A percentile compares a stretch with the other conserved stretches of the same genome.
Evolutionary conservation across 2,888 invertebrate genomes (phyloP).

Genomic region (Leucania comma): DNA sequence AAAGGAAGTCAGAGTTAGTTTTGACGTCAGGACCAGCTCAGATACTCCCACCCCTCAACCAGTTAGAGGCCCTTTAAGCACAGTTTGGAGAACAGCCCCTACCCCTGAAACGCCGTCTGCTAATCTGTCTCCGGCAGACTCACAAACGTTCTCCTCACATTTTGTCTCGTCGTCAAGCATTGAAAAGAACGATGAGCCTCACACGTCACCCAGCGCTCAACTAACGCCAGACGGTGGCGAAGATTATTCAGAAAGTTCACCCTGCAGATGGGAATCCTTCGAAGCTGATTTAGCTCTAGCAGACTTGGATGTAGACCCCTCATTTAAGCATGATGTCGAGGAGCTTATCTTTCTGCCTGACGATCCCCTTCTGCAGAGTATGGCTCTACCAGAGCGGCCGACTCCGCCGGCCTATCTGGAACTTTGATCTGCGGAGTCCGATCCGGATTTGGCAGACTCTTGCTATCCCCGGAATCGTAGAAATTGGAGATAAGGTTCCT

Average conservation of each 20-base stretch:
- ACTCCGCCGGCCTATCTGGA: slow-evolving; percentile 90
- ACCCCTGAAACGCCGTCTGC: slow-evolving; percentile 94
- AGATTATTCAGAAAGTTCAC: slow-evolving; percentile 84
- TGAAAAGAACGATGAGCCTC: slow-evolving; percentile 84
- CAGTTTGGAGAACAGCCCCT: slow-evolving; percentile 86
- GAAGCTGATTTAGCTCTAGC: slow-evolving; percentile 92
- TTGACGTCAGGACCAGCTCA: slow-evolving; percentile 83
- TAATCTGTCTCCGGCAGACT: slow-evolving; percentile 91
- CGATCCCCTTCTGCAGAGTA: slow-evolving; percentile 89
- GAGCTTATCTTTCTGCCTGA: slow-evolving; percentile 91
- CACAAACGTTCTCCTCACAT: slow-evolving; percentile 92
- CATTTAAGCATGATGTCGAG: slow-evolving; percentile 92
- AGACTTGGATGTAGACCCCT: slow-evolving; percentile 91
- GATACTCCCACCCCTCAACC: slow-evolving; percentile 81
- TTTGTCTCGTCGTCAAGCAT: slow-evolving; percentile 90
- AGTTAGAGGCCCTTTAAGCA: slow-evolving; percentile 85
- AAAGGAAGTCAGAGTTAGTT: slow-evolving; percentile 87
- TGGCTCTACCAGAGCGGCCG: slow-evolving; percentile 89
- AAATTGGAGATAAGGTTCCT: slow-evolving; percentile 75
- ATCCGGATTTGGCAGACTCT: slow-evolving; percentile 83
- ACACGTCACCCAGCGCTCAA: slow-evolving; percentile 90
- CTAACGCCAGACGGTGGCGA: slow-evolving; percentile 90
- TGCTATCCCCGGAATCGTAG: slow-evolving; percentile 79
- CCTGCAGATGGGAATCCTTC: slow-evolving; percentile 92
- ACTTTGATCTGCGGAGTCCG: slow-evolving; percentile 89